Evolutionary conservation across 2,888 invertebrate species (phyloP).

Genomic region (Ganaspis brasiliensis): DNA sequence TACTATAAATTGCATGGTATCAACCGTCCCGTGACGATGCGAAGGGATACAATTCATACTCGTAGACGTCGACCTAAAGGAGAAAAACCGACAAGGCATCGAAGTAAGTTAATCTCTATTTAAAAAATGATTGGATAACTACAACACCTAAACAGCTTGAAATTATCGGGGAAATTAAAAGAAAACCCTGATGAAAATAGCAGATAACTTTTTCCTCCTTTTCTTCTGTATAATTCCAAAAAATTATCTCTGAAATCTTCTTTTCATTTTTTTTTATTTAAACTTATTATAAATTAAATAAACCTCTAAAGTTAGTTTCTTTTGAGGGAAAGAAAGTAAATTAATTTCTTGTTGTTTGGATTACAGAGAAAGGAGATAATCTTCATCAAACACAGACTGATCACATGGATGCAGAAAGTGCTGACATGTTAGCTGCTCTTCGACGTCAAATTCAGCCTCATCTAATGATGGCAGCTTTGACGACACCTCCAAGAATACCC

Average conservation of each 20-base stretch:
- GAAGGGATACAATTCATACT: conserved; percentile 97
- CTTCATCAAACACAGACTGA: conserved; percentile 67
- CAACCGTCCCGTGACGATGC: conserved; percentile 96
- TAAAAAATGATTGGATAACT: too few relatives aligned
- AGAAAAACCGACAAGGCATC: conserved; percentile 80
- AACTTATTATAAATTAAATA: not conserved
- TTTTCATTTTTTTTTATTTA: not conserved
- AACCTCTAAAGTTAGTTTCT: too few relatives aligned
- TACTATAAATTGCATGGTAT: conserved; percentile 98
- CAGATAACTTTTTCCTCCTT: too few relatives aligned
- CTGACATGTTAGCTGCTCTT: conserved; percentile 87
- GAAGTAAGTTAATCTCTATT: conserved; percentile 76
- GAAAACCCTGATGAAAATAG: not conserved
- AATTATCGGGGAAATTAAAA: too few relatives aligned
- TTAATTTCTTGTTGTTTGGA: conserved; percentile 1
- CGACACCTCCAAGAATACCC: conserved; percentile 80
- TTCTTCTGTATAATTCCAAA: too few relatives aligned
- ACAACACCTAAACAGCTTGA: too few relatives aligned
- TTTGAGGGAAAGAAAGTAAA: too few relatives aligned
- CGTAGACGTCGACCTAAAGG: conserved; percentile 93
- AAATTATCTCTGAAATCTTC: not conserved
- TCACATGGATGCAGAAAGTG: conserved; percentile 82
- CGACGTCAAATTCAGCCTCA: conserved; percentile 88
- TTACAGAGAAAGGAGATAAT: conserved; percentile 72
- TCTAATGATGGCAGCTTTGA: conserved; percentile 85